Base-by-base conservation (phyloP, 2,797 vertebrate genomes). In the Onychomys arenicola region DNA sequence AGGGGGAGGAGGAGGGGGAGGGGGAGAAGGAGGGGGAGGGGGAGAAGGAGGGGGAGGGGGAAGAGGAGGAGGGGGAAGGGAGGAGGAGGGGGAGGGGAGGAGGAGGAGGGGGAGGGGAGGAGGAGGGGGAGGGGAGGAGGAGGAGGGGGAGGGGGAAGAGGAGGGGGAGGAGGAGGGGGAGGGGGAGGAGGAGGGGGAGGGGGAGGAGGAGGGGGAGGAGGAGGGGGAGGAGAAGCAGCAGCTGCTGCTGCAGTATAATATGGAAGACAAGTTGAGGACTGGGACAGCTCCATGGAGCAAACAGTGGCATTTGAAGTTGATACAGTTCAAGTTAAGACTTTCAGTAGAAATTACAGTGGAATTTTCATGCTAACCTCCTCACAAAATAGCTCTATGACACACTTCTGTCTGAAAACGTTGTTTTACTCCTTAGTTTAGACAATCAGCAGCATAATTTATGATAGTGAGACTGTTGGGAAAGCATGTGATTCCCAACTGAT, bases 311-410 rank as follows among this genome's bases (percentile, higher is more conserved):
- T 67, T 82, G 49, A 49, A 7, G 10, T n/a, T 7, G 55, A 40
- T 0, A 46, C 1, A 75, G 37, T 16, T 57, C 27, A 90, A 59
- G 57, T 25, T 77, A 90, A 94, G 93, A 87, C 4, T 19, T 13
- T 85, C 6, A 82, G 21, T 27, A 69, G 57, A 88, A 93, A 78
- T 84, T 93, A 78, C 17, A 40, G 0, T 34, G 21, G 63, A 5
- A 82, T 29, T 89, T 52, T 71, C 19, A 9, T 32, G 25, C 4
- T 10, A 7, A 69, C 1, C 0, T 0, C 0, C 34, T 80, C 27
- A 65, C 81, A 77, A 92, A 57, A 90, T 8, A 93, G 27, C 13
- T 34, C 7, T n/a, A 46, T 3, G 21, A 49, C 10, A 49, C 37
- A 77, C 49, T 81, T 92, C 25, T 78, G 21, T 77, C n/a, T 92